Evolutionary conservation across 2,888 invertebrate species (phyloP).

Genomic region (Trichogramma evanescens): DNA sequence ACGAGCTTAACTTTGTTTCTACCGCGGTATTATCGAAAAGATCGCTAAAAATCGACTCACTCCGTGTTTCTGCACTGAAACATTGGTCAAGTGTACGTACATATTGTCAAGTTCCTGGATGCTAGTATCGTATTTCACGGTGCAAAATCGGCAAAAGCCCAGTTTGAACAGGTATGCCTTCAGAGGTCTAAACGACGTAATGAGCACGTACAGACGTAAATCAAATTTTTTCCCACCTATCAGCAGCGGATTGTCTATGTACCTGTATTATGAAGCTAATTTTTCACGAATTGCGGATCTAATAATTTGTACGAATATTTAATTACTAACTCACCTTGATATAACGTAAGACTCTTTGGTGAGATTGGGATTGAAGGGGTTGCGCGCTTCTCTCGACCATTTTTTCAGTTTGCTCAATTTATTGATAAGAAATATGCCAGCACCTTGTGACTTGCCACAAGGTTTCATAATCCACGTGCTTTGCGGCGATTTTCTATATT

Average conservation of each 20-base stretch:
- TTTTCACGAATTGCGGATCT: background rate
- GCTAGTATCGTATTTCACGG: slow-evolving; percentile 88
- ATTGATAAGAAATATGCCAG: slow-evolving; percentile 93
- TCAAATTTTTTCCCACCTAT: slow-evolving; percentile 97
- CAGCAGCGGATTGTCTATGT: slow-evolving; percentile 88
- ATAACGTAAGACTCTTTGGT: slow-evolving; percentile 91
- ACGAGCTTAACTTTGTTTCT: background rate
- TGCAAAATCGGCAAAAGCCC: slow-evolving; percentile 94
- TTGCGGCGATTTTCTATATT: slow-evolving; percentile 87
- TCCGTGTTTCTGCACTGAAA: slow-evolving; percentile 96
- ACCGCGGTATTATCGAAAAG: background rate
- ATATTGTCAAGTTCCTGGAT: slow-evolving; percentile 82
- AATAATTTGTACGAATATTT: background rate
- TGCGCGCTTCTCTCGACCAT: slow-evolving; percentile 82
- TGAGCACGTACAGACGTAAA: slow-evolving; percentile 82
- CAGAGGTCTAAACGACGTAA: slow-evolving; percentile 86
- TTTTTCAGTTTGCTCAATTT: slow-evolving; percentile 88
- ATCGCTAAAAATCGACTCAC: slow-evolving; percentile 44
- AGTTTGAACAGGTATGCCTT: slow-evolving; percentile 88
- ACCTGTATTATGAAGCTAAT: slow-evolving; percentile 44
- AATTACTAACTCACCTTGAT: slow-evolving; percentile 58
- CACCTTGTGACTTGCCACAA: slow-evolving; percentile 87
- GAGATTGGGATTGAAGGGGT: slow-evolving; percentile 75
- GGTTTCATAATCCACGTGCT: slow-evolving; percentile 98
- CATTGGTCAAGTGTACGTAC: slow-evolving; percentile 93